A percentile compares a stretch with the other conserved stretches of the same genome.
These are phyloP conservation scores for Gymnocheta viridis DNA, from an alignment of 2,888 invertebrate species.

Conservation along the genomic window DNA sequence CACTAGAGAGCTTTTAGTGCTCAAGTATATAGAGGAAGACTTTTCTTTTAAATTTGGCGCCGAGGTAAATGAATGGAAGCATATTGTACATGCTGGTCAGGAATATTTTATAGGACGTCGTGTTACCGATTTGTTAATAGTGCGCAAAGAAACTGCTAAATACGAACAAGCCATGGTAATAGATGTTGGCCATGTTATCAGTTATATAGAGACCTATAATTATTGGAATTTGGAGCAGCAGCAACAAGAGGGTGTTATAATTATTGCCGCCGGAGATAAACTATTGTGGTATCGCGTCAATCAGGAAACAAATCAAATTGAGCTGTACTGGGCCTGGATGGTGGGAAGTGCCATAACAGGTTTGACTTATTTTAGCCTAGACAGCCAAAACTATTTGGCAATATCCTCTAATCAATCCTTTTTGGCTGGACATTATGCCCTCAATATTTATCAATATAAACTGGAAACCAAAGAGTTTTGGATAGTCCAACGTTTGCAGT, in stretches of 20 bases:
- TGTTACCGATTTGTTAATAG: conserved; percentile 72
- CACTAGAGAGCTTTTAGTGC: conserved; percentile 77
- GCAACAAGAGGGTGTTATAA: conserved; percentile 74
- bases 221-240: conserved; percentile 75
- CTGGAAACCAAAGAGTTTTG: conserved; percentile 76
- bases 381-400: conserved; percentile 74
- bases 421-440: conserved; percentile 65
- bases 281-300: conserved; percentile 77
- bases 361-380: conserved; percentile 74
- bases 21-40: conserved; percentile 78
- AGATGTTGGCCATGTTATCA: conserved; percentile 70
- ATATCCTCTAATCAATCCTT: conserved; percentile 72
- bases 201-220: conserved; percentile 74
- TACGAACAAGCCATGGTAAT: conserved; percentile 70
- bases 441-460: conserved; percentile 78
- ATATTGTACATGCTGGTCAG: conserved; percentile 74
- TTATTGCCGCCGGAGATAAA: conserved; percentile 73
- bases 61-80: conserved; percentile 77
- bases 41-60: conserved; percentile 74
- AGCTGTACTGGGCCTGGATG: conserved; percentile 77
- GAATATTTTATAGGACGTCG: conserved; percentile 77
- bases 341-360: conserved; percentile 72
- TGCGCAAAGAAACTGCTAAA: conserved; percentile 70
- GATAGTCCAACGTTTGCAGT: conserved; percentile 78
- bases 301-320: conserved; percentile 50